phyloP scores from a whole-genome alignment of 2,113 vertebrate genomes.

The Falco punctatus region DNA sequence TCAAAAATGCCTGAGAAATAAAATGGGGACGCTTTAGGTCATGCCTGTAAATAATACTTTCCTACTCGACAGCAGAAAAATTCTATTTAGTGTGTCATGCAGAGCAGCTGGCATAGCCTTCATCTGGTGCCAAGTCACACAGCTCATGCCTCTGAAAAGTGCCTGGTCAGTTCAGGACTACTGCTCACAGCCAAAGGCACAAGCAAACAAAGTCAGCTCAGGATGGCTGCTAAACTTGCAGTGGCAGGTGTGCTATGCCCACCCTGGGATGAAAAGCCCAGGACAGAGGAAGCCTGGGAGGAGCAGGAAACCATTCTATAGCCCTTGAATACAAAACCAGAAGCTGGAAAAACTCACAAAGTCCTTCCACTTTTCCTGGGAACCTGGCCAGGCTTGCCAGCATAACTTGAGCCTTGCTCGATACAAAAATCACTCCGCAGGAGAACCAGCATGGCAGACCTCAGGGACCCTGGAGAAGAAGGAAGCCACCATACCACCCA shows the following conservation, averaged over 20 bases:
- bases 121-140: constrained; percentile 13
- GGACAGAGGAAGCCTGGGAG: neutral
- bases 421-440: neutral
- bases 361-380: neutral
- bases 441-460: neutral
- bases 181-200: neutral
- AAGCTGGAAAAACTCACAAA: neutral
- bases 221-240: neutral
- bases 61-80: neutral
- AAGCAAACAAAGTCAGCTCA: neutral
- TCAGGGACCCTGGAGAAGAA: neutral
- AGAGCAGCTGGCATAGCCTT: neutral
- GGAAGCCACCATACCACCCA: neutral
- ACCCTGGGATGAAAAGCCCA: neutral
- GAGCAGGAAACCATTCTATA: neutral
- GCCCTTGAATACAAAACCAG: neutral
- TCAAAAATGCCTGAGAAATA: neutral
- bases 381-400: neutral
- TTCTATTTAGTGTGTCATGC: neutral
- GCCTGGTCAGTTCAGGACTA: neutral
- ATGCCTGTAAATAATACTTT: neutral
- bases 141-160: neutral
- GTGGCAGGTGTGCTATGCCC: no score
- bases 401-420: neutral
- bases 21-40: neutral